phyloP scores from a whole-genome alignment of 1,140 invertebrate genomes.

The Geopemphigus sp. region DNA sequence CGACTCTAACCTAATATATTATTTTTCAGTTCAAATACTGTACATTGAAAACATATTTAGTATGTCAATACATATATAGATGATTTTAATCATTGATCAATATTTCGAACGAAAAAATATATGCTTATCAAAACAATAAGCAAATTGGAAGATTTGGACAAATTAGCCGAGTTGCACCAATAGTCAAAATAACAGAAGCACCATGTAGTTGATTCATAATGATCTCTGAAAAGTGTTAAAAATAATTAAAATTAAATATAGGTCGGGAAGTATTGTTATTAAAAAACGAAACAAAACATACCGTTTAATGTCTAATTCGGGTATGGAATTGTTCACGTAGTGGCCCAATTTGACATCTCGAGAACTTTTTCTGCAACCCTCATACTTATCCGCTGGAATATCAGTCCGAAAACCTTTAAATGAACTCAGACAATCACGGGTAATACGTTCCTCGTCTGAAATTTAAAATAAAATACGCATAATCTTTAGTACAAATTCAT shows the following conservation, averaged over 20 bases:
- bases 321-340: conserved; percentile 84
- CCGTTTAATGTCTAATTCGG: conserved; percentile 81
- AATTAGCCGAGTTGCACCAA: conserved; percentile 68
- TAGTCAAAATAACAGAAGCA: conserved; percentile 91
- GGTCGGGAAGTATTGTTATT: background rate
- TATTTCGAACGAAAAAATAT: conserved; percentile 34
- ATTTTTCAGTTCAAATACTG: background rate
- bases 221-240: conserved; percentile 63
- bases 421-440: conserved; percentile 80
- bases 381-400: conserved; percentile 88
- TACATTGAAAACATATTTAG: background rate
- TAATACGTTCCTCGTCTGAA: conserved; percentile 76
- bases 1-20: background rate
- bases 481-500: too few relatives aligned
- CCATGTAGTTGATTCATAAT: conserved; percentile 80
- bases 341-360: conserved; percentile 75
- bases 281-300: conserved; percentile 55
- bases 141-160: conserved; percentile 48
- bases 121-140: conserved; percentile 44
- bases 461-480: conserved; percentile 51
- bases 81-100: conserved; percentile 3
- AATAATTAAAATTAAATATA: conserved; percentile 1
- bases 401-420: conserved; percentile 74
- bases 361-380: conserved; percentile 80
- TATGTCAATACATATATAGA: background rate